Conservation (phyloP, 2,888 invertebrate genomes). For the Perithous albicinctus region DNA sequence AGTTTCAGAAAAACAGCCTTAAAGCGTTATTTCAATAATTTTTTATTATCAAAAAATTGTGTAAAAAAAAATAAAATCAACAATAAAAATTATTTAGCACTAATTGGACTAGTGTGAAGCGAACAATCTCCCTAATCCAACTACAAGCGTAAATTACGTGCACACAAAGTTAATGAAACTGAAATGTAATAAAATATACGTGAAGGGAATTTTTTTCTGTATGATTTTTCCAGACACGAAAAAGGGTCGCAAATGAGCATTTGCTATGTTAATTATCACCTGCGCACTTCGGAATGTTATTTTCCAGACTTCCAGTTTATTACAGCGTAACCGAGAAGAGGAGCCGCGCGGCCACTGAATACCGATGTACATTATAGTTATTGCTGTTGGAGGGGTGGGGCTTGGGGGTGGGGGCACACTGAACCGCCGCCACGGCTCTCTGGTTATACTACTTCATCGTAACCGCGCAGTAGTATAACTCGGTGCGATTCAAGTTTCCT, state of each 20-base stretch:
- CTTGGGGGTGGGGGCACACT: too few species aligned
- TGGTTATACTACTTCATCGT: constrained; percentile 40
- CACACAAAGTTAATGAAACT: background rate
- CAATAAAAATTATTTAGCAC: too few species aligned
- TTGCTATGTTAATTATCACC: background rate
- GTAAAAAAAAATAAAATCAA: too few species aligned
- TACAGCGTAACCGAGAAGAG: background rate
- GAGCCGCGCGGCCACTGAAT: background rate
- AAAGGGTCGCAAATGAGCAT: background rate
- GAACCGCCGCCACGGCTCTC: too few species aligned
- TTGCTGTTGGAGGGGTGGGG: too few species aligned
- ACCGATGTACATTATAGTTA: constrained; percentile 54
- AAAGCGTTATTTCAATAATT: too few species aligned
- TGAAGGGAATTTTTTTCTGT: background rate
- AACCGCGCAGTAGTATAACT: constrained; percentile 48
- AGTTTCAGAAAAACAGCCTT: too few species aligned
- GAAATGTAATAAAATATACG: background rate
- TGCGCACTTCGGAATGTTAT: background rate
- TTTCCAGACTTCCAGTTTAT: constrained; percentile 22
- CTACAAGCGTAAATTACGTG: too few species aligned
- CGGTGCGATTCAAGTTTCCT: constrained; percentile 50
- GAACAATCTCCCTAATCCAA: too few species aligned
- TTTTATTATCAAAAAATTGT: too few species aligned
- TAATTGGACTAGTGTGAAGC: too few species aligned
- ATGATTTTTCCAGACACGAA: background rate